A percentile compares a stretch with the other conserved stretches of the same genome.
phyloP scores from a whole-genome alignment of 2,888 invertebrate species.

The Orgyia antiqua region DNA sequence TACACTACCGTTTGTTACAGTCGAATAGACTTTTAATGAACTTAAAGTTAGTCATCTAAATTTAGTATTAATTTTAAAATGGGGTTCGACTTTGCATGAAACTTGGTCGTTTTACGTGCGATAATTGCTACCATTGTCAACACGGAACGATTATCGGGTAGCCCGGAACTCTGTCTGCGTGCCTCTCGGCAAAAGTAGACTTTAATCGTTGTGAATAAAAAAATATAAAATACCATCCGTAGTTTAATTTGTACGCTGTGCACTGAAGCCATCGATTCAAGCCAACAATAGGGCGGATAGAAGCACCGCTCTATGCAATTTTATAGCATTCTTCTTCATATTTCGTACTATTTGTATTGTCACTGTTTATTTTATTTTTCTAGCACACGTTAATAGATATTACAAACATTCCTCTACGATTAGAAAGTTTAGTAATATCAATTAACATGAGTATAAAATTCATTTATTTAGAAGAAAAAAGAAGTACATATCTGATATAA shows the following conservation, averaged over 20 bases:
- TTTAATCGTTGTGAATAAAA: constrained; percentile 32
- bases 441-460: too few relatives aligned
- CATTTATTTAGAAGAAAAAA: too few relatives aligned
- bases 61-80: constrained; percentile 6
- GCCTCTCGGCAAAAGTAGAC: constrained; percentile 22
- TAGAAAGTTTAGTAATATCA: too few relatives aligned
- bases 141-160: constrained; percentile 38
- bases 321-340: constrained; percentile 23
- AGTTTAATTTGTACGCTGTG: constrained; percentile 47
- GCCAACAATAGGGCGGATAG: constrained; percentile 36
- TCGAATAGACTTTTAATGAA: constrained; percentile 16
- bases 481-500: too few relatives aligned
- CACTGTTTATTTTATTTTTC: background rate
- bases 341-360: constrained; percentile 8
- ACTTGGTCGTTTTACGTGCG: constrained; percentile 31
- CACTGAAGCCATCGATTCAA: constrained; percentile 36
- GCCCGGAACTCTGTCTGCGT: constrained; percentile 27
- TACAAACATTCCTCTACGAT: too few relatives aligned
- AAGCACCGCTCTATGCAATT: constrained; percentile 19
- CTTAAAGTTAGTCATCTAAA: constrained; percentile 11
- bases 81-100: constrained; percentile 9
- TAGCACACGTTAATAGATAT: too few relatives aligned
- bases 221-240: constrained; percentile 37
- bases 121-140: constrained; percentile 49
- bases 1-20: constrained; percentile 2